Percentiles rank a stretch among this genome's conserved stretches.
Evolutionary conservation across 2,888 invertebrate species (phyloP).

Genomic region (Cosmia trapezina): DNA sequence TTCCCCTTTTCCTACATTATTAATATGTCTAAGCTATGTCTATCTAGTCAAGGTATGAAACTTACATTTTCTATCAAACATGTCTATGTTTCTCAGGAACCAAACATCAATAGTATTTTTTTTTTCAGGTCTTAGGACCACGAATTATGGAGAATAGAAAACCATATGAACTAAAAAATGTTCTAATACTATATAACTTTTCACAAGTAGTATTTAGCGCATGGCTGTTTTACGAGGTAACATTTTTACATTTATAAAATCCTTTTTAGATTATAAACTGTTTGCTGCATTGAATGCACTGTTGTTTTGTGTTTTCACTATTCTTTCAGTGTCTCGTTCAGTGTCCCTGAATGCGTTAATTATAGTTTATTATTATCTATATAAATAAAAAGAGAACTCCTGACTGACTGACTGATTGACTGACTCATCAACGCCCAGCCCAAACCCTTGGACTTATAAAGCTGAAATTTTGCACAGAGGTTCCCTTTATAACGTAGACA

Average conservation of each 20-base stretch:
- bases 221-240: conserved; percentile 98
- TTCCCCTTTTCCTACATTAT: conserved; percentile 97
- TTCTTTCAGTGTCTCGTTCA: background rate
- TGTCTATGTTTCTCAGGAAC: background rate
- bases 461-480: too few relatives aligned
- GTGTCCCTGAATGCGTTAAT: too few relatives aligned
- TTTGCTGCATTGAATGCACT: conserved; percentile 14
- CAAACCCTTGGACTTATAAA: too few relatives aligned
- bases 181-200: conserved; percentile 95
- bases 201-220: conserved; percentile 97
- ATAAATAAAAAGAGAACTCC: too few relatives aligned
- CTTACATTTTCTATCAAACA: background rate
- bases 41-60: conserved; percentile 95
- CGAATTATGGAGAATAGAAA: conserved; percentile 97
- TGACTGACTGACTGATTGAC: too few relatives aligned
- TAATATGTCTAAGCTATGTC: conserved; percentile 97
- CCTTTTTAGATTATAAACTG: background rate
- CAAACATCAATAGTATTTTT: conserved; percentile 2
- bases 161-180: conserved; percentile 95
- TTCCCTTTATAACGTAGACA: too few relatives aligned
- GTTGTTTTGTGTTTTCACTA: background rate
- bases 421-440: too few relatives aligned
- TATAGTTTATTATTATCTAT: too few relatives aligned
- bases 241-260: conserved; percentile 30
- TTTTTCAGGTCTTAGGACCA: conserved; percentile 94